Conservation (phyloP, 2,113 vertebrate species). For the Syngnathus typhle region DNA sequence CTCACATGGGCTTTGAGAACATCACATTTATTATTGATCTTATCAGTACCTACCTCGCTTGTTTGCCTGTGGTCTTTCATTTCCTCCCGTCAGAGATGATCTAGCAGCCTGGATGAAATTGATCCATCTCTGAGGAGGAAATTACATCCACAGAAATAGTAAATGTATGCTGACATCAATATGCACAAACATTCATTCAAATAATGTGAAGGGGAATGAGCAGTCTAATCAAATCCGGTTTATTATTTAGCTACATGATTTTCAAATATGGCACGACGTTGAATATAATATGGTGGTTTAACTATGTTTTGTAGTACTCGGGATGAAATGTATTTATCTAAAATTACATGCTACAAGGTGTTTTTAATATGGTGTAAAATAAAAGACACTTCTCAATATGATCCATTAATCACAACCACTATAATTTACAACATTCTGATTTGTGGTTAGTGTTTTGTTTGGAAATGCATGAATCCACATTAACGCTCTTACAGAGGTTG, state of each 20-base stretch:
- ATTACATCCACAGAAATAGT: slow-evolving; percentile 37
- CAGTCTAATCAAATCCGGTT: neutral
- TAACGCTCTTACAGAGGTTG: neutral
- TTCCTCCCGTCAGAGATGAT: slow-evolving; percentile 45
- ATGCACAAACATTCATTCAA: neutral
- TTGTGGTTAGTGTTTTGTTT: too few relatives aligned
- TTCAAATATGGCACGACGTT: neutral
- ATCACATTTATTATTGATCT: slow-evolving; percentile 60
- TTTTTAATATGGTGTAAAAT: too few relatives aligned
- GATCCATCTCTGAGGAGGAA: slow-evolving; percentile 50
- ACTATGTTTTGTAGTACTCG: too few relatives aligned
- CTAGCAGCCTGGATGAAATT: slow-evolving; percentile 50
- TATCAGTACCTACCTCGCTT: slow-evolving; percentile 51
- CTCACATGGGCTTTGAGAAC: slow-evolving; percentile 23
- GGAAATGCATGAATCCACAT: too few relatives aligned
- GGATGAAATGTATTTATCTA: too few relatives aligned
- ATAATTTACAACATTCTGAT: too few relatives aligned
- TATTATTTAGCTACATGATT: neutral
- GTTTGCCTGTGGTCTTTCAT: slow-evolving; percentile 50
- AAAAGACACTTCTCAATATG: too few relatives aligned
- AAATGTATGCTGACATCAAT: slow-evolving; percentile 19
- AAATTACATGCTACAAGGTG: too few relatives aligned
- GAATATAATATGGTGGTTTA: too few relatives aligned
- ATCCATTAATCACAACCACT: too few relatives aligned
- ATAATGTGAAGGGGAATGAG: neutral